Percentiles rank a stretch among this genome's conserved stretches.
These are phyloP conservation scores for Engystomops pustulosus DNA, from an alignment of 2,113 vertebrate species.

Conservation along the genomic window DNA sequence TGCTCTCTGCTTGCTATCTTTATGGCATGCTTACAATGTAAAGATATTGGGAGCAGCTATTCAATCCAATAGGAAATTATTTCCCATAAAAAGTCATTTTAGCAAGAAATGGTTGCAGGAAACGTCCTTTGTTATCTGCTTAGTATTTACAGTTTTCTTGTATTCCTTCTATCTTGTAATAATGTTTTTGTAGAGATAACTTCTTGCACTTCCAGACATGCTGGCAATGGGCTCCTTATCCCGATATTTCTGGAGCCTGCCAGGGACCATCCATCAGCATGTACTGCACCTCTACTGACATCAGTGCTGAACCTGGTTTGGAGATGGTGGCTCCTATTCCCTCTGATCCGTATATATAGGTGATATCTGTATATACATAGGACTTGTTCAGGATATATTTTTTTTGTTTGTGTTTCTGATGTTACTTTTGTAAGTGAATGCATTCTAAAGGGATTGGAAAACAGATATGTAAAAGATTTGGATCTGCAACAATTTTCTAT, in stretches of 20 bases:
- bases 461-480: too few species aligned
- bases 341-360: too few species aligned
- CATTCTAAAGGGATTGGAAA: too few species aligned
- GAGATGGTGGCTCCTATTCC: neutral
- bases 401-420: too few species aligned
- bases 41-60: neutral
- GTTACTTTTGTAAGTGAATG: too few species aligned
- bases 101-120: neutral
- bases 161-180: slow-evolving; percentile 36
- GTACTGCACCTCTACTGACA: neutral
- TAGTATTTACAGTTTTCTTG: slow-evolving; percentile 5
- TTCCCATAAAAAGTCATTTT: neutral
- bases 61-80: neutral
- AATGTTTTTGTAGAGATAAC: slow-evolving; percentile 57
- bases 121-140: neutral
- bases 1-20: neutral
- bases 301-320: neutral
- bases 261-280: slow-evolving; percentile 22
- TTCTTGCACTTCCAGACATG: slow-evolving; percentile 33
- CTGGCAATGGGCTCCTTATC: slow-evolving; percentile 43
- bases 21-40: neutral
- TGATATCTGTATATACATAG: too few species aligned
- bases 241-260: slow-evolving; percentile 21
- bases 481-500: too few species aligned
- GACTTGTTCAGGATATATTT: too few species aligned